phyloP scores from a whole-genome alignment of 2,888 invertebrate genomes.

The Uropetala carovei region DNA sequence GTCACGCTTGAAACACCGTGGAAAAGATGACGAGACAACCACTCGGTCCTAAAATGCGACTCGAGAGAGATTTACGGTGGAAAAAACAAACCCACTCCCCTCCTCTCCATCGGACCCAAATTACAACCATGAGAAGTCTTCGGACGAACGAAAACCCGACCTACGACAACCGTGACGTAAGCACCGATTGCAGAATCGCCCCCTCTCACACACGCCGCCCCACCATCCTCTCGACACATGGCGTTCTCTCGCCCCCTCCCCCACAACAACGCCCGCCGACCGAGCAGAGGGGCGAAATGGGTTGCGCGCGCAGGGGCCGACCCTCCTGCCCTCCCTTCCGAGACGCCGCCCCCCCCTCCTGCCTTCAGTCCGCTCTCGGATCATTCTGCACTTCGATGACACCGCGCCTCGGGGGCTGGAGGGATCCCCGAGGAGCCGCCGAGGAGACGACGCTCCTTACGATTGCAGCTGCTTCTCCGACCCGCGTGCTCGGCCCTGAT shows the following conservation, averaged over 20 bases:
- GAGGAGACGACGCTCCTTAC: no score
- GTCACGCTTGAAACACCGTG: not conserved
- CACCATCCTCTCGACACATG: not conserved
- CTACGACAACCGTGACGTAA: conserved; percentile 63
- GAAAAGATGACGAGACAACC: conserved; percentile 13
- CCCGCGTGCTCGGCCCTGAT: no score
- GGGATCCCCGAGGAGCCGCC: no score
- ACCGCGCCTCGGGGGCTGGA: no score
- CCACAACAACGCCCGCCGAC: no score
- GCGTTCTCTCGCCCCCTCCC: not conserved
- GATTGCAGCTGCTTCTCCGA: not conserved
- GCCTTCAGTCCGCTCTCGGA: not conserved
- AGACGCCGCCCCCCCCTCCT: not conserved
- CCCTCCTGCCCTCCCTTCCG: not conserved
- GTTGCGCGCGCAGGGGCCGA: no score
- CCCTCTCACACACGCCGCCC: not conserved
- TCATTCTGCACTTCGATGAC: no score
- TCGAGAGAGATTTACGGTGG: not conserved
- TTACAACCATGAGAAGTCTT: conserved; percentile 45
- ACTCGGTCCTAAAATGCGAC: no score
- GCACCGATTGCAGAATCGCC: conserved; percentile 52
- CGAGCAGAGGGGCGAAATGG: no score
- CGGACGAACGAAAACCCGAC: conserved; percentile 19
- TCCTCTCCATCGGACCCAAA: conserved; percentile 27
- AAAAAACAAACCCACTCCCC: not conserved